Conservation (phyloP, 2,797 vertebrate species). For the Rhodeus uyekii region DNA sequence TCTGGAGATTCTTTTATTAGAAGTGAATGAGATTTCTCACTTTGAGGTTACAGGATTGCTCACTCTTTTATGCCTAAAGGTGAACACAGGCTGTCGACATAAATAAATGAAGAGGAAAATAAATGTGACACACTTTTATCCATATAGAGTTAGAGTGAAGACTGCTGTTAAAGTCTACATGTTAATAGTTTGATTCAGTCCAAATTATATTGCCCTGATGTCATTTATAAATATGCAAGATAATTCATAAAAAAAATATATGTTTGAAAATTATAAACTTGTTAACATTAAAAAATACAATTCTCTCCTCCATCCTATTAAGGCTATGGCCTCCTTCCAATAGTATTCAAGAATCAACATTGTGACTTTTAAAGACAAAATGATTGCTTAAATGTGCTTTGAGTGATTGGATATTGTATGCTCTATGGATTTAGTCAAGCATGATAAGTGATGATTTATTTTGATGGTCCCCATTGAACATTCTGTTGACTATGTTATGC, state of each 20-base stretch:
- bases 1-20: constrained; percentile 22
- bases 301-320: background rate
- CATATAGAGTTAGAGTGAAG: background rate
- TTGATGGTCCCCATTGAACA: too few relatives aligned
- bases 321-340: background rate
- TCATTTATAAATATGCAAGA: background rate
- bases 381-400: too few relatives aligned
- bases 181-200: background rate
- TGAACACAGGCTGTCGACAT: background rate
- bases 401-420: background rate
- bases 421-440: background rate
- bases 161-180: background rate
- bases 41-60: constrained; percentile 13
- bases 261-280: background rate
- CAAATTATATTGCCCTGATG: background rate
- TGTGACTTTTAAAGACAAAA: background rate
- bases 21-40: constrained; percentile 25
- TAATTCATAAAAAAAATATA: background rate
- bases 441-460: too few relatives aligned
- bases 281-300: background rate
- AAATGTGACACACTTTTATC: background rate
- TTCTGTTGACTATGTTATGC: too few relatives aligned
- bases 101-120: constrained; percentile 8
- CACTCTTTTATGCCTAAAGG: background rate
- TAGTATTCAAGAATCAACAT: background rate